phyloP scores from a whole-genome alignment of 2,888 invertebrate genomes.

The Masnerella sp. region DNA sequence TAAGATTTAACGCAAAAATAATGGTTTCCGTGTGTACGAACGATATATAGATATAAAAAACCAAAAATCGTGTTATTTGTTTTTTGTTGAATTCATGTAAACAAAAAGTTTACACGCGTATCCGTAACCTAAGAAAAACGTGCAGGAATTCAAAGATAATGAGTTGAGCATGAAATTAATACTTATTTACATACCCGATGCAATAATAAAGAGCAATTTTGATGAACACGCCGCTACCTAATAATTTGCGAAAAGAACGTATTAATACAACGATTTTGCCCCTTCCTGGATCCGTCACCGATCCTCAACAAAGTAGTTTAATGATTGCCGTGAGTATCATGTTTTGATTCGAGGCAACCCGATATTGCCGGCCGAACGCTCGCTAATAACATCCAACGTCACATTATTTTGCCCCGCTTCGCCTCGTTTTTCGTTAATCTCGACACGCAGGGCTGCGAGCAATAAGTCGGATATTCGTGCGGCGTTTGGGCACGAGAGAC shows the following conservation, averaged over 20 bases:
- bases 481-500: conserved; percentile 65
- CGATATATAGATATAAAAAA: no score
- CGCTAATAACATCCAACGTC: conserved; percentile 54
- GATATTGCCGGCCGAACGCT: conserved; percentile 34
- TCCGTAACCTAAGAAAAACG: no score
- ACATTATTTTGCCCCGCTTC: conserved; percentile 40
- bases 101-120: no score
- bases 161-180: conserved; percentile 3
- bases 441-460: conserved; percentile 55
- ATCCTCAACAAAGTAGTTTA: conserved; percentile 37
- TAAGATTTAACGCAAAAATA: no score
- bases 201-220: conserved; percentile 11
- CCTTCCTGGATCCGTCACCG: conserved; percentile 2
- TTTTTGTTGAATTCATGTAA: no score
- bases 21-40: no score
- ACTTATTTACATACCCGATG: conserved; percentile 24
- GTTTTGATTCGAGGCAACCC: conserved; percentile 41
- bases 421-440: conserved; percentile 52
- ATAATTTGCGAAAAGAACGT: conserved; percentile 28
- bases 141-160: not conserved
- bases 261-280: no score
- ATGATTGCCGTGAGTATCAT: conserved; percentile 29
- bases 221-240: not conserved
- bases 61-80: no score
- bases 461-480: conserved; percentile 54